Conservation (phyloP, 2,888 invertebrate genomes). For the Athalia rosae region DNA sequence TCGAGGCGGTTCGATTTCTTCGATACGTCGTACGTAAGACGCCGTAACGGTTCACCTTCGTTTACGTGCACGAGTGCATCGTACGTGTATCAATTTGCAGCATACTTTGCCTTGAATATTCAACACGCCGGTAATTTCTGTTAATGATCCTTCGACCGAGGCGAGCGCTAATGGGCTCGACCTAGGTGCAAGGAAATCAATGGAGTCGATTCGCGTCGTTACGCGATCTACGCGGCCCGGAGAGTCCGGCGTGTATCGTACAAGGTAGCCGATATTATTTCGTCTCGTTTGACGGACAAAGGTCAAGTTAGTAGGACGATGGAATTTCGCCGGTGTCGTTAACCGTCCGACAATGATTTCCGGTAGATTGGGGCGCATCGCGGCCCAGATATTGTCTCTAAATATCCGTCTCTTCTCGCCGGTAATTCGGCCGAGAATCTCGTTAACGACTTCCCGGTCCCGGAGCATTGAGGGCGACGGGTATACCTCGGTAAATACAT, state of each 20-base stretch:
- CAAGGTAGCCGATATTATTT: neutral
- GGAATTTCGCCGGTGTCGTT: neutral
- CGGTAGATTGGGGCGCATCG: neutral
- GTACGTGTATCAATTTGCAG: conserved; percentile 13
- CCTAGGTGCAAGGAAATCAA: neutral
- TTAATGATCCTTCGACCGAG: neutral
- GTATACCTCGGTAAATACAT: neutral
- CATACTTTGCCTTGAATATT: neutral
- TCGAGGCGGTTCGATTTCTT: no score
- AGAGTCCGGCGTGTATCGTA: no score
- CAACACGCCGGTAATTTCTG: neutral
- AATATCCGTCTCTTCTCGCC: no score
- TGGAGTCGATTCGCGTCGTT: conserved; percentile 6
- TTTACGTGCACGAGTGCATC: neutral
- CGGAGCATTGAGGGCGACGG: neutral
- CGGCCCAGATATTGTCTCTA: no score
- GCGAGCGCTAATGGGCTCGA: neutral
- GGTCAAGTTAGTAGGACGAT: neutral
- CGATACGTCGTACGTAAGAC: neutral
- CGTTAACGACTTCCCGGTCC: neutral
- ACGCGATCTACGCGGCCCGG: no score
- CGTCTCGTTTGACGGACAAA: neutral
- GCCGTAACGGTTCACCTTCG: neutral
- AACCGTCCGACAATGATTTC: neutral
- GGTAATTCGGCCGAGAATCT: neutral